Base-by-base conservation (phyloP, 1,140 invertebrate genomes). In the Euura saliciscinereae region DNA sequence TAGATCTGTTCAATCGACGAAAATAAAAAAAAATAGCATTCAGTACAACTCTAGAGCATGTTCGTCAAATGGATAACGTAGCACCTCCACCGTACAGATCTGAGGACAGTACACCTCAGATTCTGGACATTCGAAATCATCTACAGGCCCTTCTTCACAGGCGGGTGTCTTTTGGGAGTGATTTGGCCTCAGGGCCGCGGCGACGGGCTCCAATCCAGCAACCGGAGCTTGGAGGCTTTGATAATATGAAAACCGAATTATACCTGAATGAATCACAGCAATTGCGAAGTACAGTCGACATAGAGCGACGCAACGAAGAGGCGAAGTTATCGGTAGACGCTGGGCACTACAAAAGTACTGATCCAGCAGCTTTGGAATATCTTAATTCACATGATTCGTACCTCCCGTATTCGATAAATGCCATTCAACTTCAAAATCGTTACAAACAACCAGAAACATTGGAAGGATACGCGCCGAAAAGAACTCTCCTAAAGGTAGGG, bases 361-460 rank as follows among this genome's bases (percentile, higher is more conserved):
- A 76, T 28, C 11, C 10, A 43, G 66, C 42, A 13, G 45, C 6
- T 46, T 69, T 44, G 43, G 45, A 44, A 8, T 46, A 4, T 44
- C 44, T 3, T 42, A 44, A 4, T 46, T 44, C 43, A 43, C 8
- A 69, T 69, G 66, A 69, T 8, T 71, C 42, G 8, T 8, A 44
- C 3, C 59, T 75, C 10, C 73, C 77, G 3, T 74, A 77, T 11
- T 71, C 75, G 0, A 75, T 83, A 51, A 81, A 82, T 46, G 78
- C 79, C 0, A 59, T 82, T 11, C 79, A 84, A 43, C 68, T 82
- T n/a, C 79, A 83, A 67, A 79, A 80, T 77, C 78, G 76, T 13
- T 83, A 83, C 51, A 80, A 68, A 46, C 46, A 71, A 5, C 69
- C 76, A 4, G 73, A 76, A 66, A 73, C 59, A 45, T 66, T 82